These are phyloP conservation scores for Caenorhabditis drosophilae DNA, from an alignment of 2,888 invertebrate species.

Conservation along the genomic window DNA sequence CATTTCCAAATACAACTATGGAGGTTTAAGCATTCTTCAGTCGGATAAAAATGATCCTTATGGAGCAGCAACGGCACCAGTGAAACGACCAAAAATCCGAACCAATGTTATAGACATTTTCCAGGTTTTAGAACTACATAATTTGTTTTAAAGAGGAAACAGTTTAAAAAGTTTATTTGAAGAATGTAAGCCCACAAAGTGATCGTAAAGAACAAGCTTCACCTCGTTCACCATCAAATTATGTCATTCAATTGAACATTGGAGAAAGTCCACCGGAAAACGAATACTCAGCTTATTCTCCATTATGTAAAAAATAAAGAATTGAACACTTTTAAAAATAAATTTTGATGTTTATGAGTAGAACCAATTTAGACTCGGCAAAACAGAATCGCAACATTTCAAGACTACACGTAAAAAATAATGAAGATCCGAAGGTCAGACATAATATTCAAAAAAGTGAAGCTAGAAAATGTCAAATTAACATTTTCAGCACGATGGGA, in stretches of 20 bases:
- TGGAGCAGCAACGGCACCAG: conserved; percentile 41
- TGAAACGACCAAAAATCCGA: conserved; percentile 38
- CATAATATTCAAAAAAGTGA: background rate
- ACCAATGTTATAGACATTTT: conserved; percentile 51
- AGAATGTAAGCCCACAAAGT: conserved; percentile 1
- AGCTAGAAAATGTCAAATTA: background rate
- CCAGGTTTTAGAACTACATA: conserved; percentile 11
- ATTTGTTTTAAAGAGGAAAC: no score
- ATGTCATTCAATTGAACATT: conserved; percentile 35
- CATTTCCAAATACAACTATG: conserved; percentile 29
- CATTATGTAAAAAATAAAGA: conserved; percentile 28
- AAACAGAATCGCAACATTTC: conserved; percentile 14
- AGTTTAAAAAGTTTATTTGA: no score
- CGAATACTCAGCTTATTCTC: conserved; percentile 35
- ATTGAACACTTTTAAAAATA: no score
- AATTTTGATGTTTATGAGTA: no score
- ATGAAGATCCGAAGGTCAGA: conserved; percentile 25
- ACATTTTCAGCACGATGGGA: conserved; percentile 14
- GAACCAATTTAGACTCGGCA: conserved; percentile 6
- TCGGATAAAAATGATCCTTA: conserved; percentile 17
- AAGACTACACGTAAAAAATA: background rate
- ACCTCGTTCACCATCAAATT: conserved; percentile 33
- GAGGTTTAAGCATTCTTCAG: conserved; percentile 31
- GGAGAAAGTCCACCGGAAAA: conserved; percentile 25
- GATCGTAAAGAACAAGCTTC: conserved; percentile 6